Evolutionary conservation across 2,888 invertebrate species (phyloP).

Genomic region (Creontiades dilutus): DNA sequence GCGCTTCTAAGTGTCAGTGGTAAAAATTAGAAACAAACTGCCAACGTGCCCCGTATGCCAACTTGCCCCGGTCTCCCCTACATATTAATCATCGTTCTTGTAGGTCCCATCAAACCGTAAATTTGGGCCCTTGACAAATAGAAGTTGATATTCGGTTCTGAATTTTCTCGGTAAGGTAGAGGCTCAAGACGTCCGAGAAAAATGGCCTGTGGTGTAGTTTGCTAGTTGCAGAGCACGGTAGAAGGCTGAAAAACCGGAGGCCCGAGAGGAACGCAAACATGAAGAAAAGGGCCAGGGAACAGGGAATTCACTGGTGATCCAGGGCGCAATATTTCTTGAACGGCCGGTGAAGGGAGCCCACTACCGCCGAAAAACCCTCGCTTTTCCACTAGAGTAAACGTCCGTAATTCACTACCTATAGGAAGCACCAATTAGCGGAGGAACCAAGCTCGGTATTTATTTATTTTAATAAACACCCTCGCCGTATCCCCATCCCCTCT

Average conservation of each 20-base stretch:
- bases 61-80: no score
- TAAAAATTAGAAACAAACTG: no score
- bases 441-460: conserved; percentile 59
- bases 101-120: no score
- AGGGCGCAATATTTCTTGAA: conserved; percentile 62
- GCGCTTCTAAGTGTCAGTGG: no score
- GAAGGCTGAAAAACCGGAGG: not conserved
- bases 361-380: not conserved
- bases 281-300: conserved; percentile 32
- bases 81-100: no score
- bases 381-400: conserved; percentile 59
- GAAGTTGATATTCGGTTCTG: conserved; percentile 20
- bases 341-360: not conserved
- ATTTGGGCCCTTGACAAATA: not conserved
- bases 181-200: not conserved
- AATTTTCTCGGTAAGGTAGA: not conserved
- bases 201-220: not conserved
- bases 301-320: conserved; percentile 47
- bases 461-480: conserved; percentile 65
- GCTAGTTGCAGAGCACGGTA: not conserved
- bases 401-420: conserved; percentile 65
- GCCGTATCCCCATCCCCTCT: not conserved
- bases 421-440: conserved; percentile 68
- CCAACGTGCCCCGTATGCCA: no score
- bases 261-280: conserved; percentile 44